phyloP scores from a whole-genome alignment of 2,888 invertebrate species.

The Rhingia rostrata region DNA sequence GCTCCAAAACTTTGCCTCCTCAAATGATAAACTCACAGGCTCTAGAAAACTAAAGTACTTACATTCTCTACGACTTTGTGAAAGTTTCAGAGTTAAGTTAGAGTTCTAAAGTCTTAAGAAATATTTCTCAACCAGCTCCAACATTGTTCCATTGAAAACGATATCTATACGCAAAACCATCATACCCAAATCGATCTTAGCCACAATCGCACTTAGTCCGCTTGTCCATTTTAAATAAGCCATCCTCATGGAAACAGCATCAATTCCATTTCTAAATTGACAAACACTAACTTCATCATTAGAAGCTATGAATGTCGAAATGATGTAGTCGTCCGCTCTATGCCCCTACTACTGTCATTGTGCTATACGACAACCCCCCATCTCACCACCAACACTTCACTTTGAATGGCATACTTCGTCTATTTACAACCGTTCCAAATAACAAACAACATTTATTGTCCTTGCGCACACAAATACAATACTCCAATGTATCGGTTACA shows the following conservation, averaged over 20 bases:
- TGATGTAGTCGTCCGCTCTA: slow-evolving; percentile 7
- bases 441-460: slow-evolving; percentile 66
- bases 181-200: neutral
- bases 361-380: too few relatives aligned
- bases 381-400: too few relatives aligned
- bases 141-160: neutral
- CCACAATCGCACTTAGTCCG: neutral
- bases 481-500: slow-evolving; percentile 50
- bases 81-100: too few relatives aligned
- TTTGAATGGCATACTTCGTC: slow-evolving; percentile 48
- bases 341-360: neutral
- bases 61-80: too few relatives aligned
- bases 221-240: slow-evolving; percentile 41
- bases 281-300: slow-evolving; percentile 63
- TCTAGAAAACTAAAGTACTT: too few relatives aligned
- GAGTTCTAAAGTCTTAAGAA: too few relatives aligned
- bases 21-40: too few relatives aligned
- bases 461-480: slow-evolving; percentile 18
- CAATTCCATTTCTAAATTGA: slow-evolving; percentile 55
- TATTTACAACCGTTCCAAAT: slow-evolving; percentile 47
- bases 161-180: neutral
- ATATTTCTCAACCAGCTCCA: too few relatives aligned
- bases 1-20: too few relatives aligned
- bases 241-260: slow-evolving; percentile 37
- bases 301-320: slow-evolving; percentile 59